These are phyloP conservation scores for Himantopus leucocephalus DNA, from an alignment of 2,113 vertebrate genomes.

Conservation along the genomic window DNA sequence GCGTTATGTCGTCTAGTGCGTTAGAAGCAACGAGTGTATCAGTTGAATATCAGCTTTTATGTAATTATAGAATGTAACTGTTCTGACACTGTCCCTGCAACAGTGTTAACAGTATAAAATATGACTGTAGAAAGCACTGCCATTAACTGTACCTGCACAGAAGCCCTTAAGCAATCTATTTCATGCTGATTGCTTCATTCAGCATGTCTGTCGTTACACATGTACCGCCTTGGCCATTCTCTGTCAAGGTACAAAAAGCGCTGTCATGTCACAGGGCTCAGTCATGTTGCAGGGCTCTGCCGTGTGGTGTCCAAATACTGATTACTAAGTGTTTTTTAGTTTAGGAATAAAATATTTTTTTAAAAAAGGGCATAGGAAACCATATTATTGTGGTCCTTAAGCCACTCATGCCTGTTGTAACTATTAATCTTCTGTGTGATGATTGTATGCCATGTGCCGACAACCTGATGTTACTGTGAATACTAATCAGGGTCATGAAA, in stretches of 20 bases:
- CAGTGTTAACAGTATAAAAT: not conserved
- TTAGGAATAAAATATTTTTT: constrained; percentile 73
- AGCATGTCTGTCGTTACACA: not conserved
- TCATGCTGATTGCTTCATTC: constrained; percentile 34
- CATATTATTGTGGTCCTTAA: not conserved
- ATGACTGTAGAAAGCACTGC: constrained; percentile 37
- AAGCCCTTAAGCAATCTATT: constrained; percentile 24
- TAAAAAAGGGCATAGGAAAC: not conserved
- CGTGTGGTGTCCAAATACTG: not conserved
- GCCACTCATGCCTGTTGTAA: not conserved
- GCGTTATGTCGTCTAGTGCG: not conserved
- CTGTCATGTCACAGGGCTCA: not conserved
- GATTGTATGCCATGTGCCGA: constrained; percentile 25
- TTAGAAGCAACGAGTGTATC: not conserved
- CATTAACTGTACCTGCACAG: constrained; percentile 43
- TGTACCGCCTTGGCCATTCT: not conserved
- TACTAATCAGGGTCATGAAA: not conserved
- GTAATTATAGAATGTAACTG: constrained; percentile 63
- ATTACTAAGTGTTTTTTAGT: constrained; percentile 8
- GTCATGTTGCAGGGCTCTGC: constrained; percentile 19
- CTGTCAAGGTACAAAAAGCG: not conserved
- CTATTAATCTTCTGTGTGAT: not conserved
- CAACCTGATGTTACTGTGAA: constrained; percentile 53
- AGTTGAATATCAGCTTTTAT: constrained; percentile 5
- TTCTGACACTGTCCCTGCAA: not conserved